phyloP scores from a whole-genome alignment of 2,888 invertebrate genomes.

The Eledone cirrhosa region DNA sequence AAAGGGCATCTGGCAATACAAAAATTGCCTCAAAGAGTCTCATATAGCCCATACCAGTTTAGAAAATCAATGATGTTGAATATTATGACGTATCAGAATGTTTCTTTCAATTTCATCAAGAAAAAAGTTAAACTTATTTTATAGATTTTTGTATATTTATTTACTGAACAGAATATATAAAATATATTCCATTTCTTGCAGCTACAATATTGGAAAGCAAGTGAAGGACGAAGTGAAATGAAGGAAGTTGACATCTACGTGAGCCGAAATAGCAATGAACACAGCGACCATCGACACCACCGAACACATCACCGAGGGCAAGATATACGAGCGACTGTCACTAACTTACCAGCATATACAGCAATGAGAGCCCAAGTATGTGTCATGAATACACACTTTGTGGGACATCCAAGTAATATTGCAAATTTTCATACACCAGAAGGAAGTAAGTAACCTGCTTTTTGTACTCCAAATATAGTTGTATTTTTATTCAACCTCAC shows the following conservation, averaged over 20 bases:
- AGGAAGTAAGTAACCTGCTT: constrained; percentile 57
- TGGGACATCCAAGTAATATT: constrained; percentile 87
- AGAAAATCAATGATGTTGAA: too few relatives aligned
- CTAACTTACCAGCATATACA: constrained; percentile 60
- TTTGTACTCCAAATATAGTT: not conserved
- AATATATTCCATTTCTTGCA: constrained; percentile 40
- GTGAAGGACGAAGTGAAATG: constrained; percentile 68
- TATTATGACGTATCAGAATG: too few relatives aligned
- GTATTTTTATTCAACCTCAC: not conserved
- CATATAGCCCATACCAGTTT: too few relatives aligned
- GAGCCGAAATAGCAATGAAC: constrained; percentile 31
- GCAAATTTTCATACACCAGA: constrained; percentile 70
- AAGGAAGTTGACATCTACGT: constrained; percentile 52
- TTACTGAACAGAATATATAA: too few relatives aligned
- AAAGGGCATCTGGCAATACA: too few relatives aligned
- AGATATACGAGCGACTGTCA: constrained; percentile 52
- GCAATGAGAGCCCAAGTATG: constrained; percentile 87
- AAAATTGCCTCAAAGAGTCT: too few relatives aligned
- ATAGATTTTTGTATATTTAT: too few relatives aligned
- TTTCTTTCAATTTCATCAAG: too few relatives aligned
- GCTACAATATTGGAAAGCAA: constrained; percentile 94
- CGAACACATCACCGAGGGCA: constrained; percentile 41
- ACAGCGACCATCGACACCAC: constrained; percentile 1
- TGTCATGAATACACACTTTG: constrained; percentile 89
- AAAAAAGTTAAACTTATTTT: too few relatives aligned